Percentiles rank a stretch among this genome's conserved stretches.
Evolutionary conservation across 2,797 vertebrate species (phyloP).

Genomic region (Coilia nasus): DNA sequence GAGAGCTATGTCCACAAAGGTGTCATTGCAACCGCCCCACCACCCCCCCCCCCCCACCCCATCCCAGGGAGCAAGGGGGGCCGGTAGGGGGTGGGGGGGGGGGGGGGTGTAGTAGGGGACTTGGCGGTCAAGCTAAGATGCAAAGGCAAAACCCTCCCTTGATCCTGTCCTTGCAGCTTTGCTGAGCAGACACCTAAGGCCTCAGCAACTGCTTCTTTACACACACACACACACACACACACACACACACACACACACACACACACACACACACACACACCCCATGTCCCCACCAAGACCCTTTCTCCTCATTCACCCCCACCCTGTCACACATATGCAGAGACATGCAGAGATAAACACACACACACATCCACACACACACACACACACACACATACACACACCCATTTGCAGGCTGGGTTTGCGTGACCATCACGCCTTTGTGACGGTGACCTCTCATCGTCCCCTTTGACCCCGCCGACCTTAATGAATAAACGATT

Average conservation of each 20-base stretch:
- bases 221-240: background rate
- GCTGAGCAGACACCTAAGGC: background rate
- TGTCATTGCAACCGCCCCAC: background rate
- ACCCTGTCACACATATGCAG: background rate
- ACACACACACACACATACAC: background rate
- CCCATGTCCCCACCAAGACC: background rate
- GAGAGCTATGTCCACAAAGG: background rate
- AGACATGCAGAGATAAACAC: too few species aligned
- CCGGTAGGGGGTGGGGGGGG: too few species aligned
- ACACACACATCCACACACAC: background rate
- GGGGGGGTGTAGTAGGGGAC: background rate
- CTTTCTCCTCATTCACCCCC: background rate
- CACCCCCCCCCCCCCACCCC: too few species aligned
- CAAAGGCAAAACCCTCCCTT: background rate
- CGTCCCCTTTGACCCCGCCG: background rate
- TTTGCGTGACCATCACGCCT: background rate
- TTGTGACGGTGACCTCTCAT: conserved; percentile 1
- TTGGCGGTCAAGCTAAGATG: conserved; percentile 9
- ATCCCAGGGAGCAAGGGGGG: too few species aligned
- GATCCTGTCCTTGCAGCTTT: conserved; percentile 18
- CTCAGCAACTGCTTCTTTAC: background rate
- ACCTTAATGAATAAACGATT: conserved; percentile 19
- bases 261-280: too few species aligned
- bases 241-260: background rate
- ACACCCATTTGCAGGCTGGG: background rate